Evolutionary conservation across 2,888 invertebrate genomes (phyloP), one percentile per base, ranked within the genome.

Genomic region (Agonum fuliginosum): DNA sequence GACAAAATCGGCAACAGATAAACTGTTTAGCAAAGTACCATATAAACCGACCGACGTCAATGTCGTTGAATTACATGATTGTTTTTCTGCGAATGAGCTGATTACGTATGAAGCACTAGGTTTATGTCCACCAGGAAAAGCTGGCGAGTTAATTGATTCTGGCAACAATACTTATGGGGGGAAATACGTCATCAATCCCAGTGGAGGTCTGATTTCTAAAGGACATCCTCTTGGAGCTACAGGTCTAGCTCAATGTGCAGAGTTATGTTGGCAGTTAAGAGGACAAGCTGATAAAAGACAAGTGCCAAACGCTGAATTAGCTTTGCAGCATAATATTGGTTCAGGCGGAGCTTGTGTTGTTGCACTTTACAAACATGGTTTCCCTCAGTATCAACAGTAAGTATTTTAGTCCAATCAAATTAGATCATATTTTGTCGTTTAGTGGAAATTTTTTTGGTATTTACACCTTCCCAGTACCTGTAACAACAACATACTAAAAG

Each of bases 121-220:
- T 51, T 87, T 98, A 3, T 99, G 98, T 84, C 91, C 92, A 10
- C 93, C 91, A 81, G 98, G 98, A 17, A 93, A 96, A 87, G 99
- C 96, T 0, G 97, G 95, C 8, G 94, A 95, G 83, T 90, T 99
- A 80, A 92, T 99, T 80, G 99, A 99, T 86, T 90, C 93, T 3
- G 97, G 97, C 0, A 95, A 98, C 85, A 99, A 99, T 86, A 99
- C 99, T 0, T 99, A 99, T 83, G 95, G 99, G 27, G 99, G 99
- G 19, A 94, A 95, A 86, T 97, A 94, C 85, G 99, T 99, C 2
- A 91, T 99, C n/a, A 99, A 99, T 87, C 99, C 99, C 0, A 98
- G 98, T 84, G 99, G 98, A 69, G 99, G 99, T n/a, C 90, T 99
- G 51, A 99, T 99, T 80, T 98, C 98, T 0, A 99, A 99, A 87